Percentiles rank a stretch among this genome's conserved stretches.
Evolutionary conservation across 2,113 vertebrate genomes (phyloP).

Genomic region (Gavia stellata): DNA sequence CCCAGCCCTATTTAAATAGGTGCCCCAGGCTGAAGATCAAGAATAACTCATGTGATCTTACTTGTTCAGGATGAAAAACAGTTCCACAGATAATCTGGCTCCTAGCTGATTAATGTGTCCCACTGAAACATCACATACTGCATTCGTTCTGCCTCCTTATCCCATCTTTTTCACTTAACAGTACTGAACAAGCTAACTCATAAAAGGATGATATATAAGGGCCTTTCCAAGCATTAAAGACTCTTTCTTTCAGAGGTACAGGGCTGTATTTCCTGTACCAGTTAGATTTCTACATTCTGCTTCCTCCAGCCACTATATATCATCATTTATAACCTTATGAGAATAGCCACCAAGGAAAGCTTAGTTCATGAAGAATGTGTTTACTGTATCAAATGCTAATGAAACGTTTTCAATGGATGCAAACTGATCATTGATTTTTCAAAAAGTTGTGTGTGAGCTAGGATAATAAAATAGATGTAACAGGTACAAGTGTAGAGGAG

Average conservation of each 20-base stretch:
- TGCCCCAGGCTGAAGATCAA: neutral
- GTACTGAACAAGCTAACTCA: neutral
- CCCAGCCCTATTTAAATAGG: neutral
- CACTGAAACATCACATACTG: neutral
- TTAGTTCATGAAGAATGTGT: neutral
- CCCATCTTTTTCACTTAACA: neutral
- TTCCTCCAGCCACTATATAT: neutral
- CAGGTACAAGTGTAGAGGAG: neutral
- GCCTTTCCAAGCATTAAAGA: neutral
- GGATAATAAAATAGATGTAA: neutral
- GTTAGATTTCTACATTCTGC: neutral
- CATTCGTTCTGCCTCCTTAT: neutral
- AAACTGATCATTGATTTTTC: conserved; percentile 18
- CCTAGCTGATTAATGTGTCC: neutral
- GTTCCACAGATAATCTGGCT: neutral
- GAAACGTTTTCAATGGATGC: neutral
- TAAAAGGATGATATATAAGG: neutral
- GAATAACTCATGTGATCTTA: neutral
- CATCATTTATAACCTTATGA: neutral
- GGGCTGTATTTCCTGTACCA: neutral
- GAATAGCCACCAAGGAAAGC: neutral
- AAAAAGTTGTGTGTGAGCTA: neutral
- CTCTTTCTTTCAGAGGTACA: neutral
- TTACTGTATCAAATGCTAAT: conserved; percentile 5
- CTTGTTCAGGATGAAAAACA: neutral